Evolutionary conservation across 2,888 invertebrate genomes (phyloP).

Genomic region (Leptothorax acervorum): DNA sequence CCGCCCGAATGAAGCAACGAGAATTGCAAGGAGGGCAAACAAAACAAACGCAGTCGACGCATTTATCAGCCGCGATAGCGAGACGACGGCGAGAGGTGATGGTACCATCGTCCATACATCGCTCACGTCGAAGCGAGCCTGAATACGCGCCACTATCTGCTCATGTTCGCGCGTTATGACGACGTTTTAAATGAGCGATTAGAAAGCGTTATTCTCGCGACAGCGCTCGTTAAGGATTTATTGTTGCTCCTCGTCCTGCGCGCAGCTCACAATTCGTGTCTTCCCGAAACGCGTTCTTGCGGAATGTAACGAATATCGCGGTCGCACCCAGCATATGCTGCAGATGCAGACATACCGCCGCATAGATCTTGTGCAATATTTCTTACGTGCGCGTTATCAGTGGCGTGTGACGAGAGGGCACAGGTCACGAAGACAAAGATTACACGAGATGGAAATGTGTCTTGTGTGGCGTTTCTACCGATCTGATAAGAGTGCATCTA

Average conservation of each 20-base stretch:
- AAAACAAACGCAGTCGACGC: constrained; percentile 33
- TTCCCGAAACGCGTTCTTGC: constrained; percentile 33
- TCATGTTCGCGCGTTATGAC: neutral
- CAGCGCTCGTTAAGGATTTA: constrained; percentile 35
- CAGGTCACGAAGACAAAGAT: constrained; percentile 23
- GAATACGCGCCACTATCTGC: neutral
- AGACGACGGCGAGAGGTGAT: constrained; percentile 42
- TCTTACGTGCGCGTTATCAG: constrained; percentile 39
- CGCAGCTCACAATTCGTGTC: neutral
- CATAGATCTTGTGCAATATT: constrained; percentile 16
- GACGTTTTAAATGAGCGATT: constrained; percentile 45
- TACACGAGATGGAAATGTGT: constrained; percentile 42
- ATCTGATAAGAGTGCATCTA: constrained; percentile 49
- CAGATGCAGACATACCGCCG: constrained; percentile 5
- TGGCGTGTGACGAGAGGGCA: constrained; percentile 29
- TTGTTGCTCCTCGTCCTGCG: neutral
- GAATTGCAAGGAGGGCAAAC: constrained; percentile 25
- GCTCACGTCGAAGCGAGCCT: constrained; percentile 37
- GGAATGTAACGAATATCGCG: constrained; percentile 51
- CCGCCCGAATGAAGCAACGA: constrained; percentile 5
- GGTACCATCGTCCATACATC: constrained; percentile 34
- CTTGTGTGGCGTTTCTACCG: constrained; percentile 7
- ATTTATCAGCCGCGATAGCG: constrained; percentile 45
- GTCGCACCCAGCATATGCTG: neutral
- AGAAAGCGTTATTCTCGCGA: constrained; percentile 39